Conservation (phyloP, 2,888 invertebrate genomes). For the Lydus trimaculatus region DNA sequence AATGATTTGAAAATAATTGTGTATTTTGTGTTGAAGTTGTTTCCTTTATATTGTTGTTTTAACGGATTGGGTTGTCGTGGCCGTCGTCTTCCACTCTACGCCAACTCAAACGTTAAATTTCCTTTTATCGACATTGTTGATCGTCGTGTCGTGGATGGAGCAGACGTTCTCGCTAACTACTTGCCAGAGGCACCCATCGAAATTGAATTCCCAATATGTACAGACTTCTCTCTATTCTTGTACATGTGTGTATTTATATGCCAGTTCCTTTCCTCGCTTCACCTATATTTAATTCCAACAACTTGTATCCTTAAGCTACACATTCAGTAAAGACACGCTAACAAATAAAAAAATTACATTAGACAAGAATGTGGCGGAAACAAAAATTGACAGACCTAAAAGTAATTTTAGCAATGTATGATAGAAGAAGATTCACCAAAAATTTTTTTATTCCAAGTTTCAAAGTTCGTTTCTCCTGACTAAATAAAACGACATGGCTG, state of each 20-base stretch:
- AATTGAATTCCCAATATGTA: slow-evolving; percentile 53
- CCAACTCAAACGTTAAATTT: slow-evolving; percentile 33
- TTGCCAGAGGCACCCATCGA: slow-evolving; percentile 49
- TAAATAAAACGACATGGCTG: slow-evolving; percentile 38
- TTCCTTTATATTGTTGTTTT: background rate
- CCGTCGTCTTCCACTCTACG: background rate
- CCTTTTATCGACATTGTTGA: slow-evolving; percentile 41
- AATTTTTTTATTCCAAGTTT: background rate
- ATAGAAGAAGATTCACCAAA: background rate
- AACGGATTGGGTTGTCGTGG: background rate
- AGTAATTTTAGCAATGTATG: background rate
- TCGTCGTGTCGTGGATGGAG: slow-evolving; percentile 44
- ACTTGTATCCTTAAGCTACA: slow-evolving; percentile 42
- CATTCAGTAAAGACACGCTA: slow-evolving; percentile 35
- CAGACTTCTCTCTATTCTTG: slow-evolving; percentile 38
- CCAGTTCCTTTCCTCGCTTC: slow-evolving; percentile 43
- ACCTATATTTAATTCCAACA: slow-evolving; percentile 51
- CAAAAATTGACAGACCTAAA: background rate
- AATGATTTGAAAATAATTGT: background rate
- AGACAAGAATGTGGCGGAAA: slow-evolving; percentile 6
- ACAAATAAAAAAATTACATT: slow-evolving; percentile 43
- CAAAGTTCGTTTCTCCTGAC: slow-evolving; percentile 11
- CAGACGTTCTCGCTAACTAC: slow-evolving; percentile 51
- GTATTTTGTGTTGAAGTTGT: background rate
- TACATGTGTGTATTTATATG: slow-evolving; percentile 12